phyloP scores from a whole-genome alignment of 2,888 invertebrate species.

The Zele albiditarsus region DNA sequence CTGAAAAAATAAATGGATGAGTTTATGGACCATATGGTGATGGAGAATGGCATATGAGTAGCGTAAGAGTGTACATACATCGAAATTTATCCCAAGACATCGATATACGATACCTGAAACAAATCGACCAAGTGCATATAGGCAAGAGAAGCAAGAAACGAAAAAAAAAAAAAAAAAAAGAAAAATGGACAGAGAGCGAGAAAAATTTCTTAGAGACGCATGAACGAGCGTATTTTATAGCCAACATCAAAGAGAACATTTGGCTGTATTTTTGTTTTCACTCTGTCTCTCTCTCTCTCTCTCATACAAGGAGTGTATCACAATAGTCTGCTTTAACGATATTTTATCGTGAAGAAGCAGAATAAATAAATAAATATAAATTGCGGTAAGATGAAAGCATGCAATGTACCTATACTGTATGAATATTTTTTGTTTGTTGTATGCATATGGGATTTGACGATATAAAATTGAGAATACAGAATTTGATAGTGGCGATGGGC shows the following conservation, averaged over 20 bases:
- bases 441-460: neutral
- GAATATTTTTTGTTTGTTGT: neutral
- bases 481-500: neutral
- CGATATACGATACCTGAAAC: slow-evolving; percentile 43
- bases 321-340: slow-evolving; percentile 31
- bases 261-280: slow-evolving; percentile 18
- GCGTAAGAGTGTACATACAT: slow-evolving; percentile 53
- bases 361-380: slow-evolving; percentile 11
- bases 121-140: slow-evolving; percentile 30
- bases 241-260: slow-evolving; percentile 33
- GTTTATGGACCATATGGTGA: slow-evolving; percentile 63
- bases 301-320: slow-evolving; percentile 17
- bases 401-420: neutral
- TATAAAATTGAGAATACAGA: slow-evolving; percentile 1
- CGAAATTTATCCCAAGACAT: slow-evolving; percentile 40
- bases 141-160: neutral
- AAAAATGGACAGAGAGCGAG: neutral
- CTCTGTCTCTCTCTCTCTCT: too few species aligned
- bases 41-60: slow-evolving; percentile 63
- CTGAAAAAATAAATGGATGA: neutral
- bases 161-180: neutral
- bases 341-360: slow-evolving; percentile 21
- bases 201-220: neutral
- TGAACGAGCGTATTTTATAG: slow-evolving; percentile 32
- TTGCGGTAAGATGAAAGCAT: slow-evolving; percentile 11